These are phyloP conservation scores for Carduelis carduelis DNA, from an alignment of 2,797 vertebrate species.

Conservation along the genomic window DNA sequence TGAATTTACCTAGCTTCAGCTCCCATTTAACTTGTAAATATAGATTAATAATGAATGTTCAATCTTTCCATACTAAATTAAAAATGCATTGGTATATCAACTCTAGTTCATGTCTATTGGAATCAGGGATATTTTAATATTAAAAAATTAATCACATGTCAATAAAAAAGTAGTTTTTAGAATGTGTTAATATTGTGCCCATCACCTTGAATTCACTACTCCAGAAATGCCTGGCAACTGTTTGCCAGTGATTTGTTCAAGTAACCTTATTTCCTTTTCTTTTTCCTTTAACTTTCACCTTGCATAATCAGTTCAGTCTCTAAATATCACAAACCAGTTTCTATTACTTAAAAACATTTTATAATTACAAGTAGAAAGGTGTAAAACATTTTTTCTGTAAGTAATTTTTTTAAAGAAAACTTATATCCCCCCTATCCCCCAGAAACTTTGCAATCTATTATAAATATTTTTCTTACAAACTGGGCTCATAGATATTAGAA, in stretches of 20 bases:
- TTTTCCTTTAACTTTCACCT: not conserved
- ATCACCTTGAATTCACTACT: not conserved
- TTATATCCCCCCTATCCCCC: accelerated
- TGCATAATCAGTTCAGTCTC: not conserved
- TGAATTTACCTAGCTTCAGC: not conserved
- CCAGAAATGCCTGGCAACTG: not conserved
- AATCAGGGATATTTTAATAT: not conserved
- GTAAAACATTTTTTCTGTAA: not conserved
- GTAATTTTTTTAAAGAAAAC: not conserved
- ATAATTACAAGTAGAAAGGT: not conserved
- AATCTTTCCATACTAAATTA: not conserved
- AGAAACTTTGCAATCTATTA: not conserved
- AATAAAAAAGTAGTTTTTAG: not conserved
- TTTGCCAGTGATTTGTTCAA: not conserved
- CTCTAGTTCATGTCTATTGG: not conserved
- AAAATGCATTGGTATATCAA: not conserved
- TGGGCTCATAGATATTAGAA: not conserved
- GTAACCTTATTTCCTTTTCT: not conserved
- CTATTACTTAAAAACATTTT: not conserved
- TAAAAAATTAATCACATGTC: not conserved
- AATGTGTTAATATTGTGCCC: not conserved
- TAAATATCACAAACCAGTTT: not conserved
- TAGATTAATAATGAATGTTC: not conserved
- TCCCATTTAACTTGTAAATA: not conserved
- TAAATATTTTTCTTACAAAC: not conserved